Base-by-base conservation (phyloP, 2,797 vertebrate species). In the Coendou prehensilis region DNA sequence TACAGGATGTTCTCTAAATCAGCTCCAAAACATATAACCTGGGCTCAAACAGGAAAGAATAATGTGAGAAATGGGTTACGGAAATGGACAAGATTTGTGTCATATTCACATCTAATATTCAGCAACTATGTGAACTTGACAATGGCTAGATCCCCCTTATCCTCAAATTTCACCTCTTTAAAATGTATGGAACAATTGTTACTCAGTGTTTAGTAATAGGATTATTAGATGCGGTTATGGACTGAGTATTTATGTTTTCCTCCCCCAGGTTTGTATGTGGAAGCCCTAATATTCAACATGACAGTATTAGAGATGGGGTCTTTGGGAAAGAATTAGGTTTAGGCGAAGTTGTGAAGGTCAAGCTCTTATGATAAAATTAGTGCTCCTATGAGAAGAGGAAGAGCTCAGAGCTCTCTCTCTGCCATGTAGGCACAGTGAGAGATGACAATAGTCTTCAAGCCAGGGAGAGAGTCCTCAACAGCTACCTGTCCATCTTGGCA, bases 341-440 rank as follows among this genome's bases (percentile, higher is more conserved):
- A 47, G 57, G 47, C 76, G 7, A 79, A 10, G 9, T 57, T 23
- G 3, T 52, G 41, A 69, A 69, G 30, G 9, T 37, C 15, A 23
- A 41, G 67, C 2, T 28, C 26, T 37, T 56, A 18, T 28, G n/a
- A 63, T 47, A 47, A 28, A 10, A 63, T 56, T 4, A 22, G 2
- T 47, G 14, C 57, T 17, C 9, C 76, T 30, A 15, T 6, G 22
- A 82, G 8, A 54, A 54, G 2, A 59, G 28, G 2, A 52, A 57
- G 30, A 37, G 14, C 30, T 83, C 23, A n/a, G 20, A 45, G 33
- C 30, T 93, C 28, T 11, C 23, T 57, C 22, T 37, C 22, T 37
- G 4, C 14, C 30, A 0, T 4, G 8, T 14, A 33, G 47, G 5
- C 5, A 33, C 13, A 5, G 23, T 37, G 1, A 18, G 33, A 33